phyloP scores from a whole-genome alignment of 2,797 vertebrate species.

The Ambastaia sidthimunki region DNA sequence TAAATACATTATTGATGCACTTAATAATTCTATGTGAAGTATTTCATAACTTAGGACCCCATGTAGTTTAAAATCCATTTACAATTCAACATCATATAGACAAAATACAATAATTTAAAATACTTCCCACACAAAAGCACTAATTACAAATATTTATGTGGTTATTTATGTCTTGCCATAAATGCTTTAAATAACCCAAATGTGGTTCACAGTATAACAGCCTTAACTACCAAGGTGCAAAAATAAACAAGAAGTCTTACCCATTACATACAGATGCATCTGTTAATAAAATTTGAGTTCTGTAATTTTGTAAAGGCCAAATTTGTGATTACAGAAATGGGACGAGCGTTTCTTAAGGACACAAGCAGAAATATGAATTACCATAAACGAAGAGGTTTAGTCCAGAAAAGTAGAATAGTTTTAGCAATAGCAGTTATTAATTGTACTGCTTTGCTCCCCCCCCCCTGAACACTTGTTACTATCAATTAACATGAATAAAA shows the following conservation, averaged over 20 bases:
- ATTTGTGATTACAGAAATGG: not conserved
- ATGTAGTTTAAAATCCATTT: conserved; percentile 7
- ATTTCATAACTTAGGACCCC: conserved; percentile 25
- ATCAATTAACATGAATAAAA: not conserved
- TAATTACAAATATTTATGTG: conserved; percentile 41
- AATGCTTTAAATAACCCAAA: conserved; percentile 26
- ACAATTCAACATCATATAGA: not conserved
- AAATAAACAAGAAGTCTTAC: not conserved
- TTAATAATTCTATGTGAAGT: not conserved
- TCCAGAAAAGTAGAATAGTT: too few relatives aligned
- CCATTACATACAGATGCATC: not conserved
- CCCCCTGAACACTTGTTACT: not conserved
- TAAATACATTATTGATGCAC: conserved; percentile 53
- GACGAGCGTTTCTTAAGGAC: too few relatives aligned
- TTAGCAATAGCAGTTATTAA: not conserved
- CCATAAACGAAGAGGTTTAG: not conserved
- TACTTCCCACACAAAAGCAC: conserved; percentile 50
- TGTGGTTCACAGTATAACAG: conserved; percentile 18
- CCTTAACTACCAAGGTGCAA: conserved; percentile 45
- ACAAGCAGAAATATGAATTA: not conserved
- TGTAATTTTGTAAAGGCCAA: too few relatives aligned
- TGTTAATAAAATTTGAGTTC: too few relatives aligned
- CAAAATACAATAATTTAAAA: conserved; percentile 17
- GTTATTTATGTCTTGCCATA: conserved; percentile 48
- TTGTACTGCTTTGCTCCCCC: not conserved